Percentiles rank a stretch among this genome's conserved stretches.
These are phyloP conservation scores for Lamellibrachia columna DNA, from an alignment of 2,888 invertebrate genomes.

Conservation along the genomic window DNA sequence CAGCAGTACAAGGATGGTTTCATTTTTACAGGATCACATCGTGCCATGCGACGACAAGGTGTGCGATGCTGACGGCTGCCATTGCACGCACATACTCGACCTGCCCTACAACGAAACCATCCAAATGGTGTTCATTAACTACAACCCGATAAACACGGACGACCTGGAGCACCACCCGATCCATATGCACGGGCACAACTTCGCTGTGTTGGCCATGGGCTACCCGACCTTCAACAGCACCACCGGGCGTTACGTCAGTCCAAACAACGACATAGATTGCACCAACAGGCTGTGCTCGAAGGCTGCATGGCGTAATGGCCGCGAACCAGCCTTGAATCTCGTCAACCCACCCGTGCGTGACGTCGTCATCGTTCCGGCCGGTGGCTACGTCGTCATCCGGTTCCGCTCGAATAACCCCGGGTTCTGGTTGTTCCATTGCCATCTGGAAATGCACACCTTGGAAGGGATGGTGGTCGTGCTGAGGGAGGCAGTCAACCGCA, in stretches of 20 bases:
- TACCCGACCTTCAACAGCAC: slow-evolving; percentile 38
- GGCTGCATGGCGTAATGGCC: slow-evolving; percentile 48
- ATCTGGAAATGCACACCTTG: slow-evolving; percentile 52
- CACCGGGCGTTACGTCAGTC: slow-evolving; percentile 40
- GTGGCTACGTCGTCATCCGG: slow-evolving; percentile 58
- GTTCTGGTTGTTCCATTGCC: slow-evolving; percentile 59
- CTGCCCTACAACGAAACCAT: slow-evolving; percentile 48
- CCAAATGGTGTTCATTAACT: slow-evolving; percentile 51
- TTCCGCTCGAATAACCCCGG: slow-evolving; percentile 60
- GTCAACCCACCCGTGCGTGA: slow-evolving; percentile 54
- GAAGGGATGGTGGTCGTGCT: slow-evolving; percentile 53
- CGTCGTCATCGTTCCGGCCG: slow-evolving; percentile 57
- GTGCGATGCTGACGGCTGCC: slow-evolving; percentile 38
- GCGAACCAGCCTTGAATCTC: slow-evolving; percentile 49
- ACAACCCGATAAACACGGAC: not conserved
- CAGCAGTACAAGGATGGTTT: not conserved
- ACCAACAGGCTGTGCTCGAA: slow-evolving; percentile 49
- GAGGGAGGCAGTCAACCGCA: not conserved
- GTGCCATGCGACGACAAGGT: slow-evolving; percentile 8
- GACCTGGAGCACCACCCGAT: slow-evolving; percentile 50
- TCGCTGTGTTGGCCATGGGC: slow-evolving; percentile 57
- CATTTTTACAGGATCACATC: not conserved
- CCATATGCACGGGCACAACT: slow-evolving; percentile 61
- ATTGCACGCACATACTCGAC: slow-evolving; percentile 49
- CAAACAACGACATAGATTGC: slow-evolving; percentile 43